These are phyloP conservation scores for Decapterus maruadsi DNA, from an alignment of 2,797 vertebrate genomes.

Conservation along the genomic window DNA sequence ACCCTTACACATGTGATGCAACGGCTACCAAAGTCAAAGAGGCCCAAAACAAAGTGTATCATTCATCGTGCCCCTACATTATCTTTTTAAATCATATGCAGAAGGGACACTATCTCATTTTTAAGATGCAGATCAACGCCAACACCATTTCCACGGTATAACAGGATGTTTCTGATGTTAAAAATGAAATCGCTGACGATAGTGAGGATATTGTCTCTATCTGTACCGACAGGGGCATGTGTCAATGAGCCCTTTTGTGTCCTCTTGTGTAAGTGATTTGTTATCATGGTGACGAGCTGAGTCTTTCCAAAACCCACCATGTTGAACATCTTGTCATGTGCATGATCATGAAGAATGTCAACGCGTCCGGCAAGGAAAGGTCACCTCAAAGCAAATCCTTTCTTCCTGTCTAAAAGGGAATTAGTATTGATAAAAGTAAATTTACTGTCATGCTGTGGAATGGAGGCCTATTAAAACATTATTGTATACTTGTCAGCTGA, in stretches of 20 bases:
- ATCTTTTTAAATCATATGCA: background rate
- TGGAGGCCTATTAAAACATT: slow-evolving; percentile 44
- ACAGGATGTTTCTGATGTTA: background rate
- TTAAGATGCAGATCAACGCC: no score
- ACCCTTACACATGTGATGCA: no score
- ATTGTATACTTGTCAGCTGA: slow-evolving; percentile 2
- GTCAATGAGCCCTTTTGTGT: slow-evolving; percentile 10
- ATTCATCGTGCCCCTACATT: background rate
- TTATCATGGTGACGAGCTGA: slow-evolving; percentile 7
- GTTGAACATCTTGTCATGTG: slow-evolving; percentile 40
- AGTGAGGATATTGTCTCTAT: background rate
- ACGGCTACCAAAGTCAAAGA: background rate
- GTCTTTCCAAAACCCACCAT: slow-evolving; percentile 31
- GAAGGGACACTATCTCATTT: background rate
- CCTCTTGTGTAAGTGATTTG: slow-evolving; percentile 25
- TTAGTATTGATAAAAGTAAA: slow-evolving; percentile 55
- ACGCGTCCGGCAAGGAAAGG: slow-evolving; percentile 52
- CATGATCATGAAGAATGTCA: slow-evolving; percentile 59
- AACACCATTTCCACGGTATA: background rate
- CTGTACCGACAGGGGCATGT: background rate
- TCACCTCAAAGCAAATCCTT: slow-evolving; percentile 46
- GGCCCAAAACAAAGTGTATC: background rate
- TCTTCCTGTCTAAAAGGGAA: slow-evolving; percentile 40
- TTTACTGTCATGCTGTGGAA: slow-evolving; percentile 14
- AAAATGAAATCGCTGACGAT: background rate